These are phyloP conservation scores for Silurus asotus DNA, from an alignment of 2,113 vertebrate species.

Conservation along the genomic window DNA sequence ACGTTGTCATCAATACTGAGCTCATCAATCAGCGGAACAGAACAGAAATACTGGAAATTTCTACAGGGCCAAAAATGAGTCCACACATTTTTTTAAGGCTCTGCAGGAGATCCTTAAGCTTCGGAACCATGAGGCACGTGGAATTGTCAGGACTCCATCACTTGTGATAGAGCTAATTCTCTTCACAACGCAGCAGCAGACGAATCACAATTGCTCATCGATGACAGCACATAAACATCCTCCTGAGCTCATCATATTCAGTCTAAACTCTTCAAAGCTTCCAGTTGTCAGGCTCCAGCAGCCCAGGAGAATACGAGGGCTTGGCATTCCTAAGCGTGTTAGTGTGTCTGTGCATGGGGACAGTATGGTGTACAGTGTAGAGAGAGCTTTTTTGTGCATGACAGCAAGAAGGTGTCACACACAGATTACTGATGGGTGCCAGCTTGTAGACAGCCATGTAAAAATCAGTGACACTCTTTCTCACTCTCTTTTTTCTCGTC, in stretches of 20 bases:
- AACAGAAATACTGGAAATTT: conserved; percentile 50
- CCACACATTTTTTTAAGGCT: neutral
- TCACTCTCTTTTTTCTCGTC: conserved; percentile 2
- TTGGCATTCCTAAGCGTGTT: conserved; percentile 49
- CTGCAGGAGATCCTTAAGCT: neutral
- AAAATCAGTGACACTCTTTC: conserved; percentile 42
- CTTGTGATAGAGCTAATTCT: conserved; percentile 70
- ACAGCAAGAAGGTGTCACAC: conserved; percentile 61
- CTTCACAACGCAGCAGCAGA: conserved; percentile 65
- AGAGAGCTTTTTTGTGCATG: conserved; percentile 55
- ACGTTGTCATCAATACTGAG: conserved; percentile 70
- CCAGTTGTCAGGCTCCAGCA: conserved; percentile 46
- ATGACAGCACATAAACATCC: conserved; percentile 40
- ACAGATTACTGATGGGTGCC: conserved; percentile 66
- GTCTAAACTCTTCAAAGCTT: conserved; percentile 59
- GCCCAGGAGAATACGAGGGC: conserved; percentile 41
- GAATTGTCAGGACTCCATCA: conserved; percentile 58
- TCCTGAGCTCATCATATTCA: conserved; percentile 55
- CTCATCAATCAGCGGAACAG: conserved; percentile 64
- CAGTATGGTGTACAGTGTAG: conserved; percentile 36
- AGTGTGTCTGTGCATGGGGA: conserved; percentile 42
- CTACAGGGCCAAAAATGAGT: conserved; percentile 44
- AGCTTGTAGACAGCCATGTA: conserved; percentile 63
- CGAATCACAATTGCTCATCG: conserved; percentile 65
- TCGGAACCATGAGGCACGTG: conserved; percentile 45